Conservation (phyloP, 2,888 invertebrate genomes). For the Cyrtodaria siliqua region DNA sequence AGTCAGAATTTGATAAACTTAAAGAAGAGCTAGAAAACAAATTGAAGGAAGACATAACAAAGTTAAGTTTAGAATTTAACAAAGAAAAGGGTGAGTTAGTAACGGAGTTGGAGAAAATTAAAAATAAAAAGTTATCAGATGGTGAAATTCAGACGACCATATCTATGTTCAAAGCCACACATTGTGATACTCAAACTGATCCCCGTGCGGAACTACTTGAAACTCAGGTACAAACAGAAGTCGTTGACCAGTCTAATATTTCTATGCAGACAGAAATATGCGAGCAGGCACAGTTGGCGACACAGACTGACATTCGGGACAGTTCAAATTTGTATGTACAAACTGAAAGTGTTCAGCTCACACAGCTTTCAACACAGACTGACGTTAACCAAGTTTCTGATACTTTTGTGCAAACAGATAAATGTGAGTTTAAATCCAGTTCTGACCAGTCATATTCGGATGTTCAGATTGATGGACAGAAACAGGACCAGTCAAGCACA, state of each 20-base stretch:
- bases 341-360: constrained; percentile 27
- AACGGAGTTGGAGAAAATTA: constrained; percentile 37
- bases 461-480: constrained; percentile 15
- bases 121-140: constrained; percentile 17
- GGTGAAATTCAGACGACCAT: constrained; percentile 40
- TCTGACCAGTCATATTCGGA: constrained; percentile 18
- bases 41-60: constrained; percentile 42
- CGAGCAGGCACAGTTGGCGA: constrained; percentile 40
- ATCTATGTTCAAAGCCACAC: constrained; percentile 31
- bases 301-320: constrained; percentile 47
- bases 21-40: constrained; percentile 51
- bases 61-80: constrained; percentile 44
- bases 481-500: constrained; percentile 25
- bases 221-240: constrained; percentile 48
- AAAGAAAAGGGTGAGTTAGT: constrained; percentile 76
- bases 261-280: constrained; percentile 48
- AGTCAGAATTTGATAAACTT: constrained; percentile 31
- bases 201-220: constrained; percentile 29
- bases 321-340: constrained; percentile 42
- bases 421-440: constrained; percentile 7
- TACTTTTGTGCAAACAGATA: constrained; percentile 59
- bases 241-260: constrained; percentile 7
- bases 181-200: constrained; percentile 61
- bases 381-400: constrained; percentile 33
- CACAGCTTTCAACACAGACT: constrained; percentile 53